Conservation (phyloP, 2,888 invertebrate genomes). For the Eilema depressum region DNA sequence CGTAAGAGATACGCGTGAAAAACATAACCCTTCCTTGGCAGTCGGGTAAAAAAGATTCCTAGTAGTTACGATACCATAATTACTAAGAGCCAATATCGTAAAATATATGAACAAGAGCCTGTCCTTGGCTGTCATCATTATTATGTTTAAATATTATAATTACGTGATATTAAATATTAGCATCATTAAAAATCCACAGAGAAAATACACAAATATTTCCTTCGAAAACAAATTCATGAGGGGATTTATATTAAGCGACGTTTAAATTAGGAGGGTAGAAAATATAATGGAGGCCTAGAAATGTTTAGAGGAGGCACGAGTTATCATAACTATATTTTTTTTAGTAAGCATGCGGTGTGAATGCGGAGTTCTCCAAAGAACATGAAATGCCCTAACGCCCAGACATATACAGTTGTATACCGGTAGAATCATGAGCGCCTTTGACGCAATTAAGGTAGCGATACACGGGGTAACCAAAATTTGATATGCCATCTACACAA, state of each 20-base stretch:
- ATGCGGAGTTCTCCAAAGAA: too few species aligned
- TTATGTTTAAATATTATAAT: slow-evolving; percentile 25
- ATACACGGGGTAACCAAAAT: too few species aligned
- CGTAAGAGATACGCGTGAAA: too few species aligned
- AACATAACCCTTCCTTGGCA: too few species aligned
- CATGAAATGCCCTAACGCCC: too few species aligned
- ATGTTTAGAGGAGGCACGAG: slow-evolving; percentile 30
- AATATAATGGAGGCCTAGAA: slow-evolving; percentile 33
- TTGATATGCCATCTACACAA: too few species aligned
- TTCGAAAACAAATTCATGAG: slow-evolving; percentile 57
- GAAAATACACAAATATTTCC: slow-evolving; percentile 49
- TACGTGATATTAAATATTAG: slow-evolving; percentile 24
- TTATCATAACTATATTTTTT: background rate
- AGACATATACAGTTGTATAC: too few species aligned
- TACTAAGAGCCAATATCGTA: background rate
- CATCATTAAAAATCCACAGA: slow-evolving; percentile 18
- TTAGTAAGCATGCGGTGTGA: too few species aligned
- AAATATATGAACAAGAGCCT: slow-evolving; percentile 5
- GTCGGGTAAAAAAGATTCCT: too few species aligned
- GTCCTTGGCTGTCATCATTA: slow-evolving; percentile 15
- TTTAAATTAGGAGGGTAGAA: slow-evolving; percentile 58
- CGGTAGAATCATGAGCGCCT: too few species aligned
- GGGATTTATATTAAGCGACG: slow-evolving; percentile 60
- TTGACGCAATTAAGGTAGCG: too few species aligned
- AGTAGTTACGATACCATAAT: too few species aligned